These are phyloP conservation scores for Girardia tigrina DNA, from an alignment of 2,888 invertebrate species.

Conservation along the genomic window DNA sequence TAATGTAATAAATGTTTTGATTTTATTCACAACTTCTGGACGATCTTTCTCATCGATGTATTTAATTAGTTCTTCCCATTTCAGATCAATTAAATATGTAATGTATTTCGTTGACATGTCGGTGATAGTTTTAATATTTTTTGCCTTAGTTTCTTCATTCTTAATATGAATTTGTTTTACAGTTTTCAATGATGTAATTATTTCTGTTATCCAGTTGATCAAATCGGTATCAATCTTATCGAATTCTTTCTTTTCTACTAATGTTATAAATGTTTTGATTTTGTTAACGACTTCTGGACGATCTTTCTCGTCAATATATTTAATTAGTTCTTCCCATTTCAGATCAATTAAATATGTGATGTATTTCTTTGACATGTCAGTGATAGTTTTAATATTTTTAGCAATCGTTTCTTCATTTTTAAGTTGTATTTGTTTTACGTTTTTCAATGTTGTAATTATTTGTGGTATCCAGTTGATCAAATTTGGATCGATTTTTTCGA, in stretches of 20 bases:
- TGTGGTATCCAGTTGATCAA: not conserved
- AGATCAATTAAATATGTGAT: not conserved
- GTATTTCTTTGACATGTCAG: not conserved
- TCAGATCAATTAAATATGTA: not conserved
- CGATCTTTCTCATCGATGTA: not conserved
- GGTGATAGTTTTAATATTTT: not conserved
- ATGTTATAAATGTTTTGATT: not conserved
- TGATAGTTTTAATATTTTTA: not conserved
- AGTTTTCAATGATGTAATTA: not conserved
- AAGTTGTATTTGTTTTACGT: not conserved
- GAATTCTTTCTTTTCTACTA: not conserved
- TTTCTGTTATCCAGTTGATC: not conserved
- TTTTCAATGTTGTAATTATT: not conserved
- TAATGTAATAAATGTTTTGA: slow-evolving; percentile 4
- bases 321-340: not conserved
- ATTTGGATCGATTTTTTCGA: not conserved
- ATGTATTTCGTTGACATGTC: slow-evolving; percentile 9
- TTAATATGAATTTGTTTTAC: not conserved
- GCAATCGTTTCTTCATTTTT: not conserved
- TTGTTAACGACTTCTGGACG: not conserved
- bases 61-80: slow-evolving; percentile 11
- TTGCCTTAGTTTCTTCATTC: not conserved
- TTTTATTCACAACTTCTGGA: not conserved
- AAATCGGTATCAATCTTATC: not conserved
- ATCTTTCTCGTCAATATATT: not conserved